Percentiles rank a stretch among this genome's conserved stretches.
Evolutionary conservation across 2,888 invertebrate species (phyloP).

Genomic region (Morpho deidamia): DNA sequence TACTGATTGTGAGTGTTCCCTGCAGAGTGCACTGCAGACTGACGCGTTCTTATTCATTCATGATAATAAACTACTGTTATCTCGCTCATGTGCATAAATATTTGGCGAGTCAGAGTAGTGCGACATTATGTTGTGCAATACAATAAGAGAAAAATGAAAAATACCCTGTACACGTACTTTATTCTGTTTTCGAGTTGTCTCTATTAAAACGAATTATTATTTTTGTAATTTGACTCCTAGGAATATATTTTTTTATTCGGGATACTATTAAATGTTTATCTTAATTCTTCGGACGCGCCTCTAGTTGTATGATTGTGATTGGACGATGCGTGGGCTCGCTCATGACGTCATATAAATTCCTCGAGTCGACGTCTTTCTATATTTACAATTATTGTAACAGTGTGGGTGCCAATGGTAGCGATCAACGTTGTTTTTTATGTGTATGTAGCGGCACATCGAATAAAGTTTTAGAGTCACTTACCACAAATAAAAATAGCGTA

Average conservation of each 20-base stretch:
- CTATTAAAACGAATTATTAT: not conserved
- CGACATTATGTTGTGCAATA: constrained; percentile 22
- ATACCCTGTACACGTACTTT: not conserved
- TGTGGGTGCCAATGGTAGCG: constrained; percentile 31
- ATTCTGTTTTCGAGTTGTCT: not conserved
- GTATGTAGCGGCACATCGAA: constrained; percentile 8
- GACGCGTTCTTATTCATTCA: constrained; percentile 68
- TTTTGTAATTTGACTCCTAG: constrained; percentile 7
- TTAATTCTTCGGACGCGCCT: constrained; percentile 78
- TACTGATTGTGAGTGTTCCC: constrained; percentile 40
- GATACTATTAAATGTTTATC: constrained; percentile 28
- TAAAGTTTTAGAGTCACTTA: constrained; percentile 6
- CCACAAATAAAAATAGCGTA: no score
- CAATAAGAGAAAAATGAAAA: constrained; percentile 7
- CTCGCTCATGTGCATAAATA: constrained; percentile 43
- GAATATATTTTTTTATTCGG: constrained; percentile 1
- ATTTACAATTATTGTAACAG: constrained; percentile 55
- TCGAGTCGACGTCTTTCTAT: constrained; percentile 50
- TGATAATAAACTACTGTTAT: constrained; percentile 56
- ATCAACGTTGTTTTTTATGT: constrained; percentile 24
- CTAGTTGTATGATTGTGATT: constrained; percentile 73
- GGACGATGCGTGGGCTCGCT: constrained; percentile 71
- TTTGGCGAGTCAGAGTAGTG: constrained; percentile 28
- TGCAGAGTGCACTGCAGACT: constrained; percentile 38
- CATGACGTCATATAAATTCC: constrained; percentile 72